Evolutionary conservation across 2,797 vertebrate genomes (phyloP), one percentile per base, ranked within the genome.

Genomic region (Falco novaeseelandiae): DNA sequence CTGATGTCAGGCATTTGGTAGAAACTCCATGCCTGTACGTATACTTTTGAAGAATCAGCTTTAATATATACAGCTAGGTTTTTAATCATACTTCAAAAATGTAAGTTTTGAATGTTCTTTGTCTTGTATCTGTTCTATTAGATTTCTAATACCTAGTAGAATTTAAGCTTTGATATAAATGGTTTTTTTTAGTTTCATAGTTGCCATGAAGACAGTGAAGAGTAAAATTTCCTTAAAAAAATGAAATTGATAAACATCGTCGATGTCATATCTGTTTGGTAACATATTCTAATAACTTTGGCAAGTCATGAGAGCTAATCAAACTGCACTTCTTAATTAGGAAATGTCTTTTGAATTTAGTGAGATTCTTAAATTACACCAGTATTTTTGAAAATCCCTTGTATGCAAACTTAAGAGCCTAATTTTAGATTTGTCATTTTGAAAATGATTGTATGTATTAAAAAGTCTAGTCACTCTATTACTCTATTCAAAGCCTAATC

Each of bases 371-470:
- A 83, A 87, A 63, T 59, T 87, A 79, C 20, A 46, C 15, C 36
- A 38, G 40, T 76, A 49, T 83, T 94, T 95, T 86, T 85, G 29
- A 85, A 93, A 94, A 69, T 27, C 54, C 46, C 10, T 2, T 51
- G 13, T 15, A 49, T 29, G 46, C 3, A 42, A 91, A 61, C 54
- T 91, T 83, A 66, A 77, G 86, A 83, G 23, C 25, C 83, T 78
- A 67, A 91, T 86, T 85, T 94, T 90, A 76, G 73, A 36, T 46
- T 71, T 92, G 57, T 71, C 23, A 83, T 74, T 93, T 93, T 52
- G 77, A 89, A 94, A 89, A 70, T 49, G 3, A 62, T 66, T 51
- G 49, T 38, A n/a, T 83, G 32, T 89, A 74, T 87, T 91, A 81
- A 89, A 81, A 91, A 89, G 10, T 59, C 58, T 72, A 38, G n/a